These are phyloP conservation scores for Bombylius major DNA, from an alignment of 2,888 invertebrate genomes.

Conservation along the genomic window DNA sequence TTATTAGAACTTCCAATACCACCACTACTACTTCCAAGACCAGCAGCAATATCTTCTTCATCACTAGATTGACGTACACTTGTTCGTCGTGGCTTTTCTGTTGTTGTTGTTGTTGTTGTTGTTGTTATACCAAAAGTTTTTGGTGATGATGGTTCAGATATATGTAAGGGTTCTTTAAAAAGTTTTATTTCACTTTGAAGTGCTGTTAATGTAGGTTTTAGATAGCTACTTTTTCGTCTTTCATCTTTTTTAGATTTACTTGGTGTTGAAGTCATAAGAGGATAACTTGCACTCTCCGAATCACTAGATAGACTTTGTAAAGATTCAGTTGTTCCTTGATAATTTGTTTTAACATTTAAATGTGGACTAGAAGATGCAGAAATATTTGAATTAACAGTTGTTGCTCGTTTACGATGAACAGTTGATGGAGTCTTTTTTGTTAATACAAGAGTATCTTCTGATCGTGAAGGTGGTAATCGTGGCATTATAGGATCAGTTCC, in stretches of 20 bases:
- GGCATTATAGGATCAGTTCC: slow-evolving; percentile 24
- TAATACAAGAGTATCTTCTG: slow-evolving; percentile 60
- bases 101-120: background rate
- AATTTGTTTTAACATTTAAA: slow-evolving; percentile 46
- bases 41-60: slow-evolving; percentile 15
- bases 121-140: slow-evolving; percentile 2
- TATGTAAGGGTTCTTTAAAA: slow-evolving; percentile 19
- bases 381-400: slow-evolving; percentile 40
- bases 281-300: slow-evolving; percentile 44
- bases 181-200: slow-evolving; percentile 40
- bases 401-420: slow-evolving; percentile 41
- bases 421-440: slow-evolving; percentile 33
- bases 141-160: slow-evolving; percentile 19
- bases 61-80: slow-evolving; percentile 14
- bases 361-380: slow-evolving; percentile 55
- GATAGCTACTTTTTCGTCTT: slow-evolving; percentile 26
- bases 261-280: slow-evolving; percentile 39
- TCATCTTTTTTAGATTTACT: slow-evolving; percentile 42
- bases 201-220: slow-evolving; percentile 42
- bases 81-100: slow-evolving; percentile 9
- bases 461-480: slow-evolving; percentile 61
- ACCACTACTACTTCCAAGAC: slow-evolving; percentile 14
- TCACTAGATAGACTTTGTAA: slow-evolving; percentile 54
- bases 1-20: slow-evolving; percentile 22
- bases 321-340: slow-evolving; percentile 53